Percentiles rank a stretch among this genome's conserved stretches.
phyloP scores from a whole-genome alignment of 2,888 invertebrate genomes.

The Luffia ferchaultella region DNA sequence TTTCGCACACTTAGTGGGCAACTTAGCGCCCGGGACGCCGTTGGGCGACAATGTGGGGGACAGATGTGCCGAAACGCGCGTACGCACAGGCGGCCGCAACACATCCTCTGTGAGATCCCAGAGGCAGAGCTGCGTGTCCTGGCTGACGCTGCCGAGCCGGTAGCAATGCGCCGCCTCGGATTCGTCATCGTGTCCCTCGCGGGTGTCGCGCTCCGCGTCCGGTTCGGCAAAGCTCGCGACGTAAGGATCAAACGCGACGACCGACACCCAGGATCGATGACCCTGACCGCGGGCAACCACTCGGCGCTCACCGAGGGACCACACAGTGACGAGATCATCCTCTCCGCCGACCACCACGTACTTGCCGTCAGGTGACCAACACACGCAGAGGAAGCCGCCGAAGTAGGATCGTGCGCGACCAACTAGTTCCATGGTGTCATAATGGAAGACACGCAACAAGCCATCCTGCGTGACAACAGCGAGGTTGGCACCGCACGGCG shows the following conservation, averaged over 20 bases:
- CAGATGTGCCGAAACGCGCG: conserved; percentile 46
- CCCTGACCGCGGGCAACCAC: conserved; percentile 98
- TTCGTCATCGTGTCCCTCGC: conserved; percentile 44
- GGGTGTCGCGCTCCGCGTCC: conserved; percentile 67
- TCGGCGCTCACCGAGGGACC: conserved; percentile 90
- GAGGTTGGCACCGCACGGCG: conserved; percentile 91
- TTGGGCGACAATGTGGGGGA: conserved; percentile 16
- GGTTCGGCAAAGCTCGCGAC: conserved; percentile 76
- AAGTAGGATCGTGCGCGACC: conserved; percentile 96
- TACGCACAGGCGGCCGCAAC: conserved; percentile 74
- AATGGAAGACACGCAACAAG: conserved; percentile 94
- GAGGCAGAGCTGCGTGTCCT: conserved; percentile 96
- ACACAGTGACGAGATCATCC: conserved; percentile 97
- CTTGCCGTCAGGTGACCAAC: conserved; percentile 97
- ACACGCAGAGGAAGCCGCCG: conserved; percentile 96
- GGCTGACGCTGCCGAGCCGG: conserved; percentile 92
- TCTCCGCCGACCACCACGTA: conserved; percentile 98
- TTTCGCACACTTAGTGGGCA: conserved; percentile 31
- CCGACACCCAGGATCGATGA: conserved; percentile 97
- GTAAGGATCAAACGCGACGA: conserved; percentile 93
- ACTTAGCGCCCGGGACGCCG: conserved; percentile 24
- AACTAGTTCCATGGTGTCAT: conserved; percentile 95
- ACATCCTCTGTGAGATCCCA: conserved; percentile 99
- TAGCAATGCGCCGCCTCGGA: conserved; percentile 72
- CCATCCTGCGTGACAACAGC: conserved; percentile 97